Percentiles rank a stretch among this genome's conserved stretches.
phyloP scores from a whole-genome alignment of 1,140 invertebrate species.

The Orchestia grillus region DNA sequence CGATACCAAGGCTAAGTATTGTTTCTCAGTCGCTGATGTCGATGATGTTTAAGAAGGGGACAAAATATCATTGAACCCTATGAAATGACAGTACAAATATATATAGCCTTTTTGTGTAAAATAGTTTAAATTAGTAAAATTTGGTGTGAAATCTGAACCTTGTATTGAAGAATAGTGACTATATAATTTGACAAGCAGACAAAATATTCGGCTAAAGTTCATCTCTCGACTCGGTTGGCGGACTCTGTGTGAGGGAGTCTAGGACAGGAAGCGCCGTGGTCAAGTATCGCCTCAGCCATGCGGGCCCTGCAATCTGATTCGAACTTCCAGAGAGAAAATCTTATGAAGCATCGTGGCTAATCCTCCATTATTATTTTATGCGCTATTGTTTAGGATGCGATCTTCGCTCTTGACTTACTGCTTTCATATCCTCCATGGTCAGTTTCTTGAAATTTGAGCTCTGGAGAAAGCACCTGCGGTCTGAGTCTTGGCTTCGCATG shows the following conservation, averaged over 20 bases:
- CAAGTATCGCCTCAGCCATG: background rate
- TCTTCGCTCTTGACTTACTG: constrained; percentile 39
- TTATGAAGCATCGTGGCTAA: constrained; percentile 24
- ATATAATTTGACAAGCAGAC: too few relatives aligned
- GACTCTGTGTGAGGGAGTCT: too few relatives aligned
- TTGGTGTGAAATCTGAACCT: background rate
- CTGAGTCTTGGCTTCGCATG: background rate
- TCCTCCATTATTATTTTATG: constrained; percentile 42
- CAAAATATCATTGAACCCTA: background rate
- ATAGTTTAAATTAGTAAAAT: too few relatives aligned
- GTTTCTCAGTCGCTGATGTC: background rate
- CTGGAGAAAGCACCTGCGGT: background rate
- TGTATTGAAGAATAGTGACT: background rate
- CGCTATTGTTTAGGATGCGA: constrained; percentile 34
- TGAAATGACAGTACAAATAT: too few relatives aligned
- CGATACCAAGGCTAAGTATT: background rate
- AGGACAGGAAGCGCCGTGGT: background rate
- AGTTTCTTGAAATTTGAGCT: constrained; percentile 17
- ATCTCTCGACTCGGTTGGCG: too few relatives aligned
- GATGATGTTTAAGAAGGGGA: background rate
- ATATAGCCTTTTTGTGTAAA: background rate
- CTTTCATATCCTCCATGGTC: constrained; percentile 28
- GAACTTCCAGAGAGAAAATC: background rate
- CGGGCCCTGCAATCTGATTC: constrained; percentile 4
- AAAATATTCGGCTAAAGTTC: too few relatives aligned